Percentiles rank a stretch among this genome's conserved stretches.
phyloP scores from a whole-genome alignment of 1,140 invertebrate genomes.

The Drosophila melanogaster region Release_6_plus_ISO1_MT NT_033777.3:23409501-23410000 shows the following conservation, averaged over 20 bases:
- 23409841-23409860: slow-evolving; percentile 78
- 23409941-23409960: slow-evolving; percentile 69
- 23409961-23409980: slow-evolving; percentile 81
- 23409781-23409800: slow-evolving; percentile 29
- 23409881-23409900: slow-evolving; percentile 77
- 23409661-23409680: background rate
- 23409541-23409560: slow-evolving; percentile 53
- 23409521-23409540: slow-evolving; percentile 70
- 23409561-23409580: slow-evolving; percentile 28
- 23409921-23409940: slow-evolving; percentile 32
- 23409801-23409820: slow-evolving; percentile 52
- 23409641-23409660: background rate
- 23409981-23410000: slow-evolving; percentile 71
- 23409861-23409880: slow-evolving; percentile 62
- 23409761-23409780: slow-evolving; percentile 49
- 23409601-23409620: slow-evolving; percentile 1
- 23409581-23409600: slow-evolving; percentile 40
- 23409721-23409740: slow-evolving; percentile 75
- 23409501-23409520: slow-evolving; percentile 64
- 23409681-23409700: slow-evolving; percentile 33
- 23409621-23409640: background rate
- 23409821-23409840: slow-evolving; percentile 74
- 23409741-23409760: slow-evolving; percentile 76
- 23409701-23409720: slow-evolving; percentile 81
- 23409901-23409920: slow-evolving; percentile 30